Base-by-base conservation (phyloP, 1,140 invertebrate genomes). In the Papilio machaon region DNA sequence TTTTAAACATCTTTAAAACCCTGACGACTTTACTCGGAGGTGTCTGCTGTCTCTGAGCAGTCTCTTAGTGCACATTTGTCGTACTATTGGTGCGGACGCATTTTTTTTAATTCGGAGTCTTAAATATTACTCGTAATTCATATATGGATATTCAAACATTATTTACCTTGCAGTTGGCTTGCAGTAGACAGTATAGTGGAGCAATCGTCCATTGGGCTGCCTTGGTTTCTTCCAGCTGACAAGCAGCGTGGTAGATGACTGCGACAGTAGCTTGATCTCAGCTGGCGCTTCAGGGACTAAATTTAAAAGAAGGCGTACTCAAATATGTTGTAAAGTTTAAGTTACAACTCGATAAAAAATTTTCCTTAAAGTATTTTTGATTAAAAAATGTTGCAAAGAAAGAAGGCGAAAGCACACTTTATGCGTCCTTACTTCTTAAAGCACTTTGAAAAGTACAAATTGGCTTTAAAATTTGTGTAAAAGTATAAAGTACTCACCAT, bases 211-310 rank as follows among this genome's bases (percentile, higher is more conserved):
- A 89, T 98, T 98, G 0, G 97, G 96, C 84, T 97, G 96, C 19
- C 95, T 91, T 1, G 98, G 98, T 74, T 96, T 96, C 83, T 97
- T 96, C 98, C 98, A 99, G 46, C 97, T 97, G 17, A 98, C 97
- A 19, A 98, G 93, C 84, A 98, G 96, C 60, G 97, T 96, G 83
- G 96, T 97, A 2, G 96, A 96, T 11, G 97, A 97, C 80, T 97
- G 95, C 0, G 97, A 96, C 4, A 98, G 91, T 0, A 97, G 97
- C 94, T 98, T 98, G 73, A 98, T 97, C 80, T 97, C 96, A 7
- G 96, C 96, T 30, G 98, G 98, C 19, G 96, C 95, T 80, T 97
- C 97, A 4, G 98, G 98, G 60, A 98, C 98, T 98, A 83, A 2
- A 79, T 30, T 46, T 30, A 76, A 19, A 23, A 43, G 2, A 43